These are phyloP conservation scores for Drosophila flavopinicola DNA, from an alignment of 2,888 invertebrate genomes.

Conservation along the genomic window DNA sequence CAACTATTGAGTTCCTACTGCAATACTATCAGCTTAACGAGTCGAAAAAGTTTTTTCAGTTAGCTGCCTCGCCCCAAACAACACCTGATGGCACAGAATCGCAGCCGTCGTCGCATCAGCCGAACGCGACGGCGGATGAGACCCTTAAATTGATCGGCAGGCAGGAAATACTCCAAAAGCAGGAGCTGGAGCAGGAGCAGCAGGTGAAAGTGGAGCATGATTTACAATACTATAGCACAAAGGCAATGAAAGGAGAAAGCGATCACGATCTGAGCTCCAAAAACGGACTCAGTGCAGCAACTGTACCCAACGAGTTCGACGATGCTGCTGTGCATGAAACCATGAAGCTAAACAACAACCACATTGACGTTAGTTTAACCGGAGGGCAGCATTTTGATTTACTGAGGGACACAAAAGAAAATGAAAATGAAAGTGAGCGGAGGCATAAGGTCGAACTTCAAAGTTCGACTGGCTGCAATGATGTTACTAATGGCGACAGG, in stretches of 20 bases:
- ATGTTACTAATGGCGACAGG: conserved; percentile 12
- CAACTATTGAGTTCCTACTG: conserved; percentile 82
- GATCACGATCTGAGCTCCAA: neutral
- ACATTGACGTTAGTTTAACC: conserved; percentile 16
- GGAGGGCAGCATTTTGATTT: conserved; percentile 18
- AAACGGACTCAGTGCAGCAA: conserved; percentile 11
- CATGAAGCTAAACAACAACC: conserved; percentile 53
- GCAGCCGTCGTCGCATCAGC: conserved; percentile 63
- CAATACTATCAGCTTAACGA: conserved; percentile 84
- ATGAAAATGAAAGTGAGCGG: conserved; percentile 4
- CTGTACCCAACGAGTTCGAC: neutral
- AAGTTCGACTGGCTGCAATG: conserved; percentile 5
- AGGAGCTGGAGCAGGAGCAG: conserved; percentile 3
- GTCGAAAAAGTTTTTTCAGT: conserved; percentile 85
- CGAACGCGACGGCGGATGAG: conserved; percentile 60
- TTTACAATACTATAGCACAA: neutral
- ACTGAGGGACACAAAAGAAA: conserved; percentile 10
- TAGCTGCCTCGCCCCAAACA: conserved; percentile 84
- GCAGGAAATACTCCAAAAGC: conserved; percentile 10
- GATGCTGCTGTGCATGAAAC: conserved; percentile 6
- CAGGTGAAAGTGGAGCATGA: conserved; percentile 2
- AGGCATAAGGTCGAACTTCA: too few species aligned
- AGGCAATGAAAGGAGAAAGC: conserved; percentile 1
- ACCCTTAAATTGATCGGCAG: conserved; percentile 36
- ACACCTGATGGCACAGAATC: conserved; percentile 80